Conservation (phyloP, 2,797 vertebrate species). For the Liparis tanakae region DNA sequence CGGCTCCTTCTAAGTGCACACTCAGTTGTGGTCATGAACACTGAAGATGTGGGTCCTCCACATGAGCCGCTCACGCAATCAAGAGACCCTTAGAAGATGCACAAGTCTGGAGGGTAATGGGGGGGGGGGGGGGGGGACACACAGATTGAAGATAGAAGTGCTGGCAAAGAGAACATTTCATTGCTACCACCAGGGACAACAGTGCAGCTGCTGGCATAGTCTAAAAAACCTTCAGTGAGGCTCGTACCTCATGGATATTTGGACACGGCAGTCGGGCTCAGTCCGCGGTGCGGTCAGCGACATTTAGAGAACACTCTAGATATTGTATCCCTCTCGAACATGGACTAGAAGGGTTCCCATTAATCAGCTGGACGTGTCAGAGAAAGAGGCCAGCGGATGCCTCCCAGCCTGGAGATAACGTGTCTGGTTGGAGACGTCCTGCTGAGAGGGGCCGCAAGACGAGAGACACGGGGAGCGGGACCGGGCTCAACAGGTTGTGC, state of each 20-base stretch:
- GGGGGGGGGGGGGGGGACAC: too few species aligned
- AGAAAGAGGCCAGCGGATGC: conserved; percentile 38
- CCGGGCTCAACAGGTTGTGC: too few species aligned
- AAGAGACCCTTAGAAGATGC: conserved; percentile 28
- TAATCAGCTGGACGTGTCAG: conserved; percentile 36
- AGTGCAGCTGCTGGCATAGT: neutral
- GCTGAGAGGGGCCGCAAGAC: conserved; percentile 15
- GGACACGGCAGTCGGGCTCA: conserved; percentile 2
- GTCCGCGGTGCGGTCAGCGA: conserved; percentile 1
- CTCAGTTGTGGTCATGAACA: conserved; percentile 54
- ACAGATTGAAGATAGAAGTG: conserved; percentile 37
- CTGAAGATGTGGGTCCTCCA: conserved; percentile 41
- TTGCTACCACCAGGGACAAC: conserved; percentile 31
- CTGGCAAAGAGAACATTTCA: conserved; percentile 33
- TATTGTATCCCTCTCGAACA: neutral
- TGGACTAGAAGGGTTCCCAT: conserved; percentile 2
- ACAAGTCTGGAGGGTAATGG: neutral
- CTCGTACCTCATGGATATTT: neutral
- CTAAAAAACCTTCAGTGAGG: conserved; percentile 14
- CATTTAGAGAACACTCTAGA: neutral
- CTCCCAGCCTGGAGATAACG: conserved; percentile 36
- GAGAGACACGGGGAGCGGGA: neutral
- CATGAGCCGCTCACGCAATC: conserved; percentile 47
- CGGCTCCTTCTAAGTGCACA: conserved; percentile 78
- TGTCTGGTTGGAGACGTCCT: neutral